Evolutionary conservation across 2,797 vertebrate species (phyloP), one percentile per base, ranked within the genome.

Genomic region (Arnoldichthys spilopterus): DNA sequence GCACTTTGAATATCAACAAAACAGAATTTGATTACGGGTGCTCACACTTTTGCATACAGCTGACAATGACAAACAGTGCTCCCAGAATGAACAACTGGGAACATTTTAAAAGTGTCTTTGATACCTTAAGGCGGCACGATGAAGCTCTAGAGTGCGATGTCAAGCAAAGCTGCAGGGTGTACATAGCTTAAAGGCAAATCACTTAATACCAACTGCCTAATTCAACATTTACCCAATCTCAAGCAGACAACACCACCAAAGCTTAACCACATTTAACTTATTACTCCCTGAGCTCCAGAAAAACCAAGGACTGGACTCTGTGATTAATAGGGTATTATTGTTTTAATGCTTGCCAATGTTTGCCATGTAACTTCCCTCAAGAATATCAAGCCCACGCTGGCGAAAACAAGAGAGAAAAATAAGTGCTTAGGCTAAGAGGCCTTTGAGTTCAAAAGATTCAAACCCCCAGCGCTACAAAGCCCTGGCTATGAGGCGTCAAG

Each of bases 401-500:
- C 54, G 45, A 80, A 74, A 74, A 80, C 72, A 69, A 69, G 43
- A 54, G 53, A 71, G 56, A 80, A 80, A 43, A 58, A 62, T 28
- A 80, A 79, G 70, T 66, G 59, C 70, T 43, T 43, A 69, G 63
- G 49, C 51, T 74, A 53, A 76, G 40, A 71, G 70, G 78, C 68
- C 63, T 74, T n/a, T 8, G 70, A 79, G 82, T 82, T 83, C 76
- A 79, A 83, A 47, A 79, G 77, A 69, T 56, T 54, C 53, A 51
- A 76, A 49, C 74, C 74, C 66, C 79, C 59, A 76, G 74, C 22
- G 76, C 49, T 30, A 79, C 32, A 9, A 26, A 82, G 69, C 67
- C 26, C 59, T 79, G 61, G 34, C 82, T 77, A 61, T 77, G 77
- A 81, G 82, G 82, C 78, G 80, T 85, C 84, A 53, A 72, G 62